Base-by-base conservation (phyloP, 2,113 vertebrate genomes). In the Ammodytes dubius region DNA sequence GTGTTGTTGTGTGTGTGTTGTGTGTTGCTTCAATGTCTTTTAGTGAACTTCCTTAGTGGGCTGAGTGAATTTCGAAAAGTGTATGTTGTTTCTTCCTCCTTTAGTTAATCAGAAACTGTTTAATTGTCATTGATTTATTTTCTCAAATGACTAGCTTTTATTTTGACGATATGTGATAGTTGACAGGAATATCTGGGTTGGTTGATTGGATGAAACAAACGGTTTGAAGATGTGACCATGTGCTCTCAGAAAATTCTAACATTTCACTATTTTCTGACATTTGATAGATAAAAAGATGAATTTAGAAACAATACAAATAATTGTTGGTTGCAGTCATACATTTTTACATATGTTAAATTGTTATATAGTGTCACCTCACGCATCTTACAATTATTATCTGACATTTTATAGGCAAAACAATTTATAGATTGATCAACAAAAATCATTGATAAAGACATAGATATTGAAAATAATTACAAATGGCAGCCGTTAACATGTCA, bases 21-120 rank as follows among this genome's bases (percentile, higher is more conserved):
- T n/a, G n/a, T n/a, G n/a, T n/a, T 12, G 50, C 79, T 39, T 46
- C 45, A 64, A 1, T 37, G 43, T 67, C 35, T 52, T 79, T 52
- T 53, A 5, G 70, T 53, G 74, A 75, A 65, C 50, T 85, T 90
- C 73, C 74, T 84, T 39, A 47, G 8, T 5, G 2, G 53, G n/a
- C 66, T 15, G 50, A 84, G 15, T 73, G 74, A 27, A 27, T 27
- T 27, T 27, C 27, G 27, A 27, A 27, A 27, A 27, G 27, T 27
- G 27, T 27, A 27, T 27, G 27, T 27, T 27, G 27, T 27, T 27
- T 27, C 27, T 27, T 27, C 27, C 27, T 27, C 27, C 27, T 27
- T 27, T 27, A 39, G 35, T 58, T 13, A 37, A 35, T 57, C 10
- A 37, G 4, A 4, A 56, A 10, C 14, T 58, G 4, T 47, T 47